Percentiles rank a stretch among this genome's conserved stretches.
These are phyloP conservation scores for Megalopta genalis DNA, from an alignment of 1,140 invertebrate species.

Conservation along the genomic window DNA sequence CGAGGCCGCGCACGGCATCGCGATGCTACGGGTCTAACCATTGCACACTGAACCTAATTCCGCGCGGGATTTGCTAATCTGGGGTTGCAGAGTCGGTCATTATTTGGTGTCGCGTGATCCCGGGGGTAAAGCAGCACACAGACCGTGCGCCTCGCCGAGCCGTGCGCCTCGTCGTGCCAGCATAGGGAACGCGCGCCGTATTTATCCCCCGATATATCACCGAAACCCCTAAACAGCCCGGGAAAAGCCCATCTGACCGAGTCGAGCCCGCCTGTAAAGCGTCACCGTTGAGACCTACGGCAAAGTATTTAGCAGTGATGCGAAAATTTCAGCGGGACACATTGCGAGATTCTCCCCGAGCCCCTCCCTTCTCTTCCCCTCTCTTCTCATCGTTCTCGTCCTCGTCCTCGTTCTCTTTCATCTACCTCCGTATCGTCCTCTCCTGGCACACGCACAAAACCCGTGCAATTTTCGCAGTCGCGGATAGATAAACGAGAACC, in stretches of 20 bases:
- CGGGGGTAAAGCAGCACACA: constrained; percentile 55
- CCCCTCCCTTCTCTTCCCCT: no score
- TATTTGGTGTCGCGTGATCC: constrained; percentile 67
- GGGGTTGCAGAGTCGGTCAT: constrained; percentile 68
- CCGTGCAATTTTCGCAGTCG: neutral
- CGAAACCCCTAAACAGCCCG: constrained; percentile 55
- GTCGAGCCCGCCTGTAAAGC: constrained; percentile 47
- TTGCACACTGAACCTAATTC: constrained; percentile 63
- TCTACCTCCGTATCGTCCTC: no score
- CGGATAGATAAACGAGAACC: neutral
- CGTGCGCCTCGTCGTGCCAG: constrained; percentile 5
- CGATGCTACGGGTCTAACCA: constrained; percentile 44
- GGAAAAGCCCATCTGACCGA: constrained; percentile 59
- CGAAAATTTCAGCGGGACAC: constrained; percentile 22
- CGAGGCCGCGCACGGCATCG: constrained; percentile 48
- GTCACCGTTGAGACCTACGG: constrained; percentile 27
- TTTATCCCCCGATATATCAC: constrained; percentile 68
- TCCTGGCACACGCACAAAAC: constrained; percentile 7
- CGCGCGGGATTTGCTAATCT: constrained; percentile 66
- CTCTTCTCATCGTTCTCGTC: no score
- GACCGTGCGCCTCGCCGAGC: constrained; percentile 29
- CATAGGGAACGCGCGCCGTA: constrained; percentile 54
- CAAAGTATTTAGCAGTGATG: constrained; percentile 51
- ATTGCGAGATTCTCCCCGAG: constrained; percentile 5
- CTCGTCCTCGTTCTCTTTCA: no score